Evolutionary conservation across 1,140 invertebrate species (phyloP), one percentile per base, ranked within the genome.

Genomic region (Dufourea novaeangliae): DNA sequence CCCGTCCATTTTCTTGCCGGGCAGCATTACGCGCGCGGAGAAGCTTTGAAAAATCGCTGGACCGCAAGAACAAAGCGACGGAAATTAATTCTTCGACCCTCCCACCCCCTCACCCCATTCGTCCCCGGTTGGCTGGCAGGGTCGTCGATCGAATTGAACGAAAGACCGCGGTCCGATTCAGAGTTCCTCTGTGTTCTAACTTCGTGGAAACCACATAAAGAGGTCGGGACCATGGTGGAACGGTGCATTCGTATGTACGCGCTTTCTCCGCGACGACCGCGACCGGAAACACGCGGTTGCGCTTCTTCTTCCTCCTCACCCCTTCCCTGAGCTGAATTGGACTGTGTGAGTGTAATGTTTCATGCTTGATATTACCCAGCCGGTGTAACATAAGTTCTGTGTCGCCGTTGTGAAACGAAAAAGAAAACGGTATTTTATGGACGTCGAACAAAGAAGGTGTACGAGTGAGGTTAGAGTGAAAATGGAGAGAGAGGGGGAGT

Each of bases 331-430:
- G n/a, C n/a, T n/a, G 37, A 57, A 12, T 50, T 27, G 50, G 41
- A 57, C 39, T 7, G 27, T 37, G 10, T 11, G 29, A 59, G 79
- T 69, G 34, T 83, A 83, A 84, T 68, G 81, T 84, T 84, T 84
- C 82, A 76, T 76, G 76, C 82, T 84, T 83, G 82, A 84, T 81
- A 64, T 79, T 83, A 75, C 62, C n/a, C n/a, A 62, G 12, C 56
- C 64, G 10, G 81, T n/a, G n/a, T 80, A 83, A 84, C 52, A 61
- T 83, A 75, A 84, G 83, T 76, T 67, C n/a, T n/a, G n/a, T n/a
- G 68, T 20, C 22, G 64, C 17, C 22, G 62, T 64, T 66, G 39
- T 2, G 25, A 34, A 46, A 68, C n/a, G 32, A 7, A 44, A 41
- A 66, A 70, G 57, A 27, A 14, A 29, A 34, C 10, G n/a, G 10